These are phyloP conservation scores for Macrophya annulata DNA, from an alignment of 2,888 invertebrate species.

Conservation along the genomic window DNA sequence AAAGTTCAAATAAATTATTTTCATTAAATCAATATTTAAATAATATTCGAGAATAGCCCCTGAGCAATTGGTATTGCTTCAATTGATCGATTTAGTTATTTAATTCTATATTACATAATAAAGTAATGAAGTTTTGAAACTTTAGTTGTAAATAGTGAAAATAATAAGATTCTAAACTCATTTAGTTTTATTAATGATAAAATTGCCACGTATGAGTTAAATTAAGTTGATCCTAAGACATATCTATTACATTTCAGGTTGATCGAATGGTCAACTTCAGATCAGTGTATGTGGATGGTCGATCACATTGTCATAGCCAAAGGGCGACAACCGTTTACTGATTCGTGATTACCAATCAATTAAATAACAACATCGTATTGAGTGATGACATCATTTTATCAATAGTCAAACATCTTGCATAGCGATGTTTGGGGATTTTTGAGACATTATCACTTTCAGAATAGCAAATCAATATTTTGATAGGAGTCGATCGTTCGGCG, in stretches of 20 bases:
- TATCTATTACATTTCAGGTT: too few species aligned
- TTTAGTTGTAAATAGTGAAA: not conserved
- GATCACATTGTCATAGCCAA: constrained; percentile 2
- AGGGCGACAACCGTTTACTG: not conserved
- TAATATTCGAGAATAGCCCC: not conserved
- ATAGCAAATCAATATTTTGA: not conserved
- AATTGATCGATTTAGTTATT: not conserved
- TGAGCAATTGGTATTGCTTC: not conserved
- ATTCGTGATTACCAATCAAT: not conserved
- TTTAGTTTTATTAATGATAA: not conserved
- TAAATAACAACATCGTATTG: not conserved
- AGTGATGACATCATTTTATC: not conserved
- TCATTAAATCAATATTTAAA: not conserved
- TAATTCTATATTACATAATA: not conserved
- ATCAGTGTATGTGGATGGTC: not conserved
- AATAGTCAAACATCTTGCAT: not conserved
- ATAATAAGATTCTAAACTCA: not conserved
- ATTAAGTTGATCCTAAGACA: too few species aligned
- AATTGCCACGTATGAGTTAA: not conserved
- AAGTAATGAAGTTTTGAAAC: not conserved
- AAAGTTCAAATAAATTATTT: not conserved
- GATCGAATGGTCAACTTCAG: not conserved
- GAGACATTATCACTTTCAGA: not conserved
- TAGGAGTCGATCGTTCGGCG: not conserved
- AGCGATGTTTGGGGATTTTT: not conserved